Conservation (phyloP, 1,140 invertebrate genomes). For the Drosophila miranda region DNA sequence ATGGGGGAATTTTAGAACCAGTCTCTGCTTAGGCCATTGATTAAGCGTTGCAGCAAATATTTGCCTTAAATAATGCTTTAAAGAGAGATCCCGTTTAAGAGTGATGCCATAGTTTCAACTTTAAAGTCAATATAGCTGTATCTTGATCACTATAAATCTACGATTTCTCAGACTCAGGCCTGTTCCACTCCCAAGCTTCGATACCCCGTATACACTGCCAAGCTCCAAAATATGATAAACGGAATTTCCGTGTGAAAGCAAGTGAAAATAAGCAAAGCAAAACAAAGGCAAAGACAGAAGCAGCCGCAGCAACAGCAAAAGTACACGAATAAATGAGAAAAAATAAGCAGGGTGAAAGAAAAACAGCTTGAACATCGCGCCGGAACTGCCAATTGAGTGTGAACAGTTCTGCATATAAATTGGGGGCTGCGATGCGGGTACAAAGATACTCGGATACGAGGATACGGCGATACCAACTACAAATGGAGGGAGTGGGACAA, state of each 20-base stretch:
- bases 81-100: too few species aligned
- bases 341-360: constrained; percentile 24
- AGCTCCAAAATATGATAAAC: constrained; percentile 16
- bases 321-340: constrained; percentile 4
- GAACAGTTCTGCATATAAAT: constrained; percentile 46
- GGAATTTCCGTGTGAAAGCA: constrained; percentile 6
- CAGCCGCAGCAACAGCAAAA: neutral
- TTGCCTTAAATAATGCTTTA: too few species aligned
- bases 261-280: constrained; percentile 9
- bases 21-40: too few species aligned
- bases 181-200: too few species aligned
- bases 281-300: neutral
- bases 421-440: neutral
- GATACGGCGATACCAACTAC: constrained; percentile 14
- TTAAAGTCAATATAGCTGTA: too few species aligned
- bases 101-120: too few species aligned
- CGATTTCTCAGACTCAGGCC: too few species aligned
- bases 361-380: constrained; percentile 27
- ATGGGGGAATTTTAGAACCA: too few species aligned
- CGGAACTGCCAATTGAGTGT: constrained; percentile 56
- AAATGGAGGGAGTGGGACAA: neutral
- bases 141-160: too few species aligned
- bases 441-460: constrained; percentile 1
- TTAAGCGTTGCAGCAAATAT: too few species aligned
- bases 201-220: neutral